phyloP scores from a whole-genome alignment of 2,113 vertebrate genomes.

The Collichthys lucidus region DNA sequence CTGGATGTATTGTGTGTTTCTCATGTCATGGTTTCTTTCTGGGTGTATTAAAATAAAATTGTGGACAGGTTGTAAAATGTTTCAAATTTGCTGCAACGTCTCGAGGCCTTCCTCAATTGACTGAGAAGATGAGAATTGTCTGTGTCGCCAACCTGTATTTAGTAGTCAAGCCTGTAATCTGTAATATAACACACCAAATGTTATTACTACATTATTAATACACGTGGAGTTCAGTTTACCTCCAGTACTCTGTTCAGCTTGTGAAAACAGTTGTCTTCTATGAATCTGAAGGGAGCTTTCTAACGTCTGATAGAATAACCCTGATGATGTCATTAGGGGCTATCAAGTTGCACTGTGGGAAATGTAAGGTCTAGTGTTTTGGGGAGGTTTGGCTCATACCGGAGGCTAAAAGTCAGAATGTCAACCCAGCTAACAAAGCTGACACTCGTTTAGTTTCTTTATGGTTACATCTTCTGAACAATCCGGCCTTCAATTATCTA shows the following conservation, averaged over 20 bases:
- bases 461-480: not conserved
- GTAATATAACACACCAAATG: too few relatives aligned
- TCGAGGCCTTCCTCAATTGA: not conserved
- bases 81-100: not conserved
- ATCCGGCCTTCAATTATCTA: too few relatives aligned
- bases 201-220: too few relatives aligned
- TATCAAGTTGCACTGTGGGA: conserved; percentile 1
- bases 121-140: too few relatives aligned
- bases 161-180: too few relatives aligned
- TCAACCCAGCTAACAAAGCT: not conserved
- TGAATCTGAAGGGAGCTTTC: not conserved
- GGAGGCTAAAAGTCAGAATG: not conserved
- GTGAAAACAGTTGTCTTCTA: too few relatives aligned
- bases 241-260: too few relatives aligned
- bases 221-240: too few relatives aligned
- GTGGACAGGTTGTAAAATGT: not conserved
- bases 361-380: not conserved
- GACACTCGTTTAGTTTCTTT: not conserved
- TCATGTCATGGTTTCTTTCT: not conserved
- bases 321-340: not conserved
- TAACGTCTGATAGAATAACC: not conserved
- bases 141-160: too few relatives aligned
- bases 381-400: not conserved
- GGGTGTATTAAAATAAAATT: not conserved
- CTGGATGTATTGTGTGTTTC: not conserved